Evolutionary conservation across 2,888 invertebrate genomes (phyloP), one percentile per base, ranked within the genome.

Genomic region (Elysia crispata): DNA sequence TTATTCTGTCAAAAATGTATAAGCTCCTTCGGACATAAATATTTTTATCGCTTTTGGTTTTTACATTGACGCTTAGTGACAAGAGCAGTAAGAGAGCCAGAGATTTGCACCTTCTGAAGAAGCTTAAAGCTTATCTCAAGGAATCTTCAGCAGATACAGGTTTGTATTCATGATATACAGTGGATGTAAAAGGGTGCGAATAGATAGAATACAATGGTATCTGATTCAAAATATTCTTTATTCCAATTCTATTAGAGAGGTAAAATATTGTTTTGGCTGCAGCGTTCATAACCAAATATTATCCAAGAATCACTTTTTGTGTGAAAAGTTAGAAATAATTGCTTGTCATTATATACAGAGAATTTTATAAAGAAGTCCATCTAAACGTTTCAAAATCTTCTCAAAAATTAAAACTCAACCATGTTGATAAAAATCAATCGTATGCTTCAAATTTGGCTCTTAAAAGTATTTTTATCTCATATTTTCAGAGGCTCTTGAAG

Each of bases 71-170:
- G 5, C 87, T 33, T 86, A 96, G 96, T 91, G 97, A 96, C 86
- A 96, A 95, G 90, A 96, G 96, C 92, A 97, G 96, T 80, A 95
- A 95, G 87, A 94, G 96, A 87, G 96, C 97, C 0, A 94, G 96
- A 86, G 98, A 98, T 92, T 94, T 97, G 77, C 97, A 98, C 92
- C 93, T 97, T 69, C 93, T 97, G 81, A 95, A 96, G 89, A 95
- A 96, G 85, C 92, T 93, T 23, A 93, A 93, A 85, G 84, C 89
- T 25, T 75, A 87, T 20, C 83, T 93, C 73, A 92, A 91, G 80
- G 91, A 91, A 74, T 86, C 86, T 77, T 81, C 72, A 11, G 85
- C 85, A 62, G 89, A 77, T 66, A 30, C 77, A 73, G 77, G 62
- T 76, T 64, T 57, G 76, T 41, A 6, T 41, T 41, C 41, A 41